Base-by-base conservation (phyloP, 2,113 vertebrate species). In the Oncorhynchus clarkii region DNA sequence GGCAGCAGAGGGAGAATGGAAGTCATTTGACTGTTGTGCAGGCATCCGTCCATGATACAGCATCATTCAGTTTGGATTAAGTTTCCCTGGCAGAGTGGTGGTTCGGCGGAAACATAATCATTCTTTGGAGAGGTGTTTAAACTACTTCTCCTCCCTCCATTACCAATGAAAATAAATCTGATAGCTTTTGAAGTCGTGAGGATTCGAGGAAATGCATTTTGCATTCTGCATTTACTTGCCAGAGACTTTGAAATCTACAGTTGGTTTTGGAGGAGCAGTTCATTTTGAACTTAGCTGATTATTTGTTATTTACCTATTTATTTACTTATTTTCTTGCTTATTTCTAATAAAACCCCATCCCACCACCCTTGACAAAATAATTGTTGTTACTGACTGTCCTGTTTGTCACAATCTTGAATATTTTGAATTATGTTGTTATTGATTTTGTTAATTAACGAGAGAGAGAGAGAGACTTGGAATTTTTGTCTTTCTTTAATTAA, bases 31-130 rank as follows among this genome's bases (percentile, higher is more conserved):
- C 78, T 83, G 78, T 69, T 39, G 57, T 71, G 76, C 73, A 80
- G 71, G 59, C 75, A 83, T 14, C 31, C 27, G 29, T 67, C 54
- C 34, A 29, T 64, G 18, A 70, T 69, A 66, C 66, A 26, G 54
- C 60, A 73, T 73, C 72, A 82, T 82, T 84, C 80, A 80, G 73
- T 84, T 81, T 80, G 74, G 70, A 85, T 77, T 75, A 67, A 87
- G 71, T 77, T 69, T 29, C 73, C 70, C n/a, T 49, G 70, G 26
- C 70, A 70, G 79, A 69, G 73, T 71, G 68, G 65, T 26, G 76
- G 84, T 70, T 71, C 57, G 12, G 45, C 64, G 65, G 78, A 74
- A 82, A 75, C 65, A 74, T 80, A 80, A 82, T 82, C 54, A 78
- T 80, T 80, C 62, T 76, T 74, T 68, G 64, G 73, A 80, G 68